phyloP scores from a whole-genome alignment of 2,797 vertebrate species.

The Taeniopygia guttata region DNA sequence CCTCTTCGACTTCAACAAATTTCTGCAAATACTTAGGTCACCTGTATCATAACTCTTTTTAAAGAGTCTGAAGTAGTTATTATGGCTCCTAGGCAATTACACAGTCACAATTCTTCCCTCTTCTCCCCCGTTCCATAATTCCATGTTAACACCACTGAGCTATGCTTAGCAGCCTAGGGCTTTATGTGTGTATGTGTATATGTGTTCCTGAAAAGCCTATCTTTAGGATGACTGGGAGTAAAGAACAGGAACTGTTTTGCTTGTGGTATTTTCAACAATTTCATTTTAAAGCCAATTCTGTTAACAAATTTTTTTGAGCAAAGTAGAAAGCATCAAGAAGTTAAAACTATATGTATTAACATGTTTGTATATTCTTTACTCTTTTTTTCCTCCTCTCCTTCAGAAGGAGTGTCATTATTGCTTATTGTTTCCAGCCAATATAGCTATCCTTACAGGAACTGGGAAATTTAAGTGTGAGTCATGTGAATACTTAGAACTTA shows the following conservation, averaged over 20 bases:
- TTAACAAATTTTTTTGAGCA: not conserved
- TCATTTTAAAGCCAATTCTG: not conserved
- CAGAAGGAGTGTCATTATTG: not conserved
- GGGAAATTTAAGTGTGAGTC: not conserved
- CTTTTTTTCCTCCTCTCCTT: not conserved
- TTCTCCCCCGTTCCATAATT: not conserved
- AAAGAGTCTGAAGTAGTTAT: not conserved
- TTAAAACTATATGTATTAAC: not conserved
- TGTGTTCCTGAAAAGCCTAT: not conserved
- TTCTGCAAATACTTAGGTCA: not conserved
- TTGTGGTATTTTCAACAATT: not conserved
- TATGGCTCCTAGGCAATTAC: not conserved
- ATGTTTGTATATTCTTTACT: not conserved
- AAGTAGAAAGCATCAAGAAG: not conserved
- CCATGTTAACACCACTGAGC: not conserved
- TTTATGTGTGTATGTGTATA: not conserved
- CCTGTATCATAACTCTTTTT: not conserved
- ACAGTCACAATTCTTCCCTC: not conserved
- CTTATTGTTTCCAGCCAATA: not conserved
- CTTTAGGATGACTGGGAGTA: not conserved
- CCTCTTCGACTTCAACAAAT: fast-evolving
- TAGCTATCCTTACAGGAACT: not conserved
- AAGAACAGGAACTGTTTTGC: not conserved
- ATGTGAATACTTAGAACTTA: not conserved
- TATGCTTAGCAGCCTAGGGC: not conserved